phyloP scores from a whole-genome alignment of 2,113 vertebrate species.

The Chaetops frenatus region DNA sequence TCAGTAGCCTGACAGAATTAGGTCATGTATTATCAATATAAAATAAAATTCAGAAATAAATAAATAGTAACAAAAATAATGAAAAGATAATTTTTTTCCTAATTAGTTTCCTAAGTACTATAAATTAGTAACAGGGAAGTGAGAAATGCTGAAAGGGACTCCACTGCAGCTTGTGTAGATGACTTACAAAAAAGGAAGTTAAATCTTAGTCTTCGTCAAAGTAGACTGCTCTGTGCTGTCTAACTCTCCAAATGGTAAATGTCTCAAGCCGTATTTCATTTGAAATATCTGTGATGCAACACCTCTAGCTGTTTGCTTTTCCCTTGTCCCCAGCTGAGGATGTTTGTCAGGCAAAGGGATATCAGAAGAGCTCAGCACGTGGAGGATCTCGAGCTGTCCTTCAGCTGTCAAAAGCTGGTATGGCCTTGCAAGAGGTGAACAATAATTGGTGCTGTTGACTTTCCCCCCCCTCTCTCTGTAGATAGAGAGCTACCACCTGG shows the following conservation, averaged over 20 bases:
- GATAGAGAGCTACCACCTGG: background rate
- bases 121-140: background rate
- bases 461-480: background rate
- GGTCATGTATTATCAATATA: background rate
- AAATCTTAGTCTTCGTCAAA: background rate
- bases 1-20: background rate
- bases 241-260: background rate
- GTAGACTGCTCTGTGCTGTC: background rate
- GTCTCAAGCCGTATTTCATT: background rate
- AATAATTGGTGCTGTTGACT: background rate
- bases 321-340: background rate
- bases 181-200: background rate
- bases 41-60: background rate
- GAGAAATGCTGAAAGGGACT: background rate
- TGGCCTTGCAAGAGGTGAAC: background rate
- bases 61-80: background rate
- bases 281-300: background rate
- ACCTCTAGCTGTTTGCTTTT: background rate
- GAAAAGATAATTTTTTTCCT: background rate
- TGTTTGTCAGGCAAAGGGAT: background rate
- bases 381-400: background rate
- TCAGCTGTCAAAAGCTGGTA: background rate
- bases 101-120: background rate
- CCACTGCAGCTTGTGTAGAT: background rate
- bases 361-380: background rate